Evolutionary conservation across 2,113 vertebrate species (phyloP).

Genomic region (Ciconia stormi): DNA sequence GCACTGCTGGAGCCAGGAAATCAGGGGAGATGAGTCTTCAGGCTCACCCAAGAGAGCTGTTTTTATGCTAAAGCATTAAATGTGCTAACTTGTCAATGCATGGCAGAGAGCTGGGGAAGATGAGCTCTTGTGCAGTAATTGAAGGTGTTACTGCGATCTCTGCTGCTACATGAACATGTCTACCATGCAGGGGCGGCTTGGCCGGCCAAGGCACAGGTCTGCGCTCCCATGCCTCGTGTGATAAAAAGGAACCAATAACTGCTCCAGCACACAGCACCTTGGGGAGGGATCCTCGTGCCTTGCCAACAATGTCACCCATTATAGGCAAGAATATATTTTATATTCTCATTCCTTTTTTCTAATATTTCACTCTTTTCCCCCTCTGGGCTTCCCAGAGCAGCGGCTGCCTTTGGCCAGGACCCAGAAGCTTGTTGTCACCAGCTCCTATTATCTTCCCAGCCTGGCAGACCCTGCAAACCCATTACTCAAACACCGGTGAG

Average conservation of each 20-base stretch:
- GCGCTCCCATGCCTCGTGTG: neutral
- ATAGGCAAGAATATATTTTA: neutral
- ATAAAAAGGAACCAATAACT: neutral
- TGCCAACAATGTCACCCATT: neutral
- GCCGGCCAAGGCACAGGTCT: neutral
- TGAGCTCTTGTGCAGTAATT: neutral
- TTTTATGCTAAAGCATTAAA: neutral
- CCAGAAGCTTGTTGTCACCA: neutral
- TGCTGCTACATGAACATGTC: rapidly evolving
- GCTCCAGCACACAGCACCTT: neutral
- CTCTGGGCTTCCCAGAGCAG: neutral
- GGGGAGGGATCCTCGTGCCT: neutral
- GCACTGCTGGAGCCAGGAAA: neutral
- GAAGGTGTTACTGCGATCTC: neutral
- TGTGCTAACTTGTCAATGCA: neutral
- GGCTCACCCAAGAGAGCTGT: neutral
- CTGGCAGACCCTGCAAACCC: neutral
- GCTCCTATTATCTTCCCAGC: neutral
- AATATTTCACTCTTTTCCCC: neutral
- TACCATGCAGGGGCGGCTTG: neutral
- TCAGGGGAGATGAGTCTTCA: neutral
- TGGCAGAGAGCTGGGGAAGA: neutral
- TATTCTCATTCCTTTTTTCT: neutral
- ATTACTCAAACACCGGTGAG: neutral
- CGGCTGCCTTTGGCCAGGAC: neutral